Percentiles rank a stretch among this genome's conserved stretches.
These are phyloP conservation scores for Erynnis tages DNA, from an alignment of 2,888 invertebrate genomes.

Conservation along the genomic window DNA sequence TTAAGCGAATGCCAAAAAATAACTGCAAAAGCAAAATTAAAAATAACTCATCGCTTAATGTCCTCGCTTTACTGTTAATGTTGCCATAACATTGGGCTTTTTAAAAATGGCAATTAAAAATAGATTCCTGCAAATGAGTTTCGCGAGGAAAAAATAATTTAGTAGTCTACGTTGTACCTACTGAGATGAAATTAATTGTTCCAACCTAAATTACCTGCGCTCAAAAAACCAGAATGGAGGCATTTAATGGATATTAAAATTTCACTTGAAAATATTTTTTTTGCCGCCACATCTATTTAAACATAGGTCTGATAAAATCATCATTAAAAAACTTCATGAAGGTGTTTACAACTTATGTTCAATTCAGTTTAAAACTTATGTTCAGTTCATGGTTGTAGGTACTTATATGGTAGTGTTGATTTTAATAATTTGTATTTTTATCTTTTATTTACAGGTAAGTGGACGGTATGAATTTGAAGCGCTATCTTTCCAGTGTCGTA, in stretches of 20 bases:
- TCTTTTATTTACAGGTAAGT: conserved; percentile 36
- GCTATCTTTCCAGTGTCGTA: conserved; percentile 3
- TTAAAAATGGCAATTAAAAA: conserved; percentile 62
- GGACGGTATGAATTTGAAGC: conserved; percentile 19
- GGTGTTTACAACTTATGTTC: too few relatives aligned
- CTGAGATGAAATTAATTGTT: background rate
- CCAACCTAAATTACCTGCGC: background rate
- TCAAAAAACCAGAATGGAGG: too few relatives aligned
- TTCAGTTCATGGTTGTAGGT: too few relatives aligned
- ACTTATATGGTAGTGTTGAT: too few relatives aligned
- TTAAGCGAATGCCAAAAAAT: conserved; percentile 69
- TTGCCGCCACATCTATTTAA: too few relatives aligned
- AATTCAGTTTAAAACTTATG: too few relatives aligned
- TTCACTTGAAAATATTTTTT: too few relatives aligned
- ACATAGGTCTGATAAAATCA: too few relatives aligned
- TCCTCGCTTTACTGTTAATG: conserved; percentile 60
- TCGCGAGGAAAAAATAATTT: conserved; percentile 9
- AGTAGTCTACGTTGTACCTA: background rate
- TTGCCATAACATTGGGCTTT: conserved; percentile 42
- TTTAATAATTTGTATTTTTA: too few relatives aligned
- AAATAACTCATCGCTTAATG: conserved; percentile 67
- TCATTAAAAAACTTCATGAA: too few relatives aligned
- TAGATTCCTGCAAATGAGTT: conserved; percentile 48
- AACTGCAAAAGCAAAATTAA: conserved; percentile 50
- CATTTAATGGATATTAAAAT: too few relatives aligned